Evolutionary conservation across 1,140 invertebrate genomes (phyloP).

Genomic region (Lethrus apterus): DNA sequence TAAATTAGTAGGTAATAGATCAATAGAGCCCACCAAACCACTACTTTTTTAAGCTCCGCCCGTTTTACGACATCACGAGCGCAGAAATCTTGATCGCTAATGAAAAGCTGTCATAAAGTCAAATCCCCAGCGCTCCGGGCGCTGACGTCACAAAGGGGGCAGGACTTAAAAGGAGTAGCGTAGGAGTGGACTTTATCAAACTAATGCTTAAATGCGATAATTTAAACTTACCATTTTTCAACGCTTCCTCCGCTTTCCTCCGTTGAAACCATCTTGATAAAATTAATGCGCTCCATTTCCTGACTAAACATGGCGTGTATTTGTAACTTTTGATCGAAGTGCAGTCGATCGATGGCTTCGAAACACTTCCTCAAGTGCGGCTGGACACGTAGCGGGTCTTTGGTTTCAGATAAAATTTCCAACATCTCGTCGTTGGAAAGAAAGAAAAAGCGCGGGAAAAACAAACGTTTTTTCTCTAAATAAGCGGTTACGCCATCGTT

Average conservation of each 20-base stretch:
- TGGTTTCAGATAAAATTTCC: constrained; percentile 88
- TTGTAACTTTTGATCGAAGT: constrained; percentile 70
- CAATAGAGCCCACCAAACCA: no score
- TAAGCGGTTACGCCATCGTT: constrained; percentile 85
- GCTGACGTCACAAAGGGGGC: no score
- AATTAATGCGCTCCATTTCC: constrained; percentile 71
- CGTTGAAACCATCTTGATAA: constrained; percentile 66
- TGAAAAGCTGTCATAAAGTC: no score
- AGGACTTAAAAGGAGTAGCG: no score
- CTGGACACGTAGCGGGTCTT: constrained; percentile 80
- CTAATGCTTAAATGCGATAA: no score
- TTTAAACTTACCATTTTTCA: constrained; percentile 86
- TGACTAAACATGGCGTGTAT: constrained; percentile 80
- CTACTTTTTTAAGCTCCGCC: no score
- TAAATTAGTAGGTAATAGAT: no score
- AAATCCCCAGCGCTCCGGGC: no score
- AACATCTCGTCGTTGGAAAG: constrained; percentile 93
- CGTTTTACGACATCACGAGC: no score
- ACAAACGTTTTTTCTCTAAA: constrained; percentile 85
- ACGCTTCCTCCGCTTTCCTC: constrained; percentile 77
- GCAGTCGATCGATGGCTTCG: constrained; percentile 63
- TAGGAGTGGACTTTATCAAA: no score
- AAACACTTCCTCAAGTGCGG: constrained; percentile 92
- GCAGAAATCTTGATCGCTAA: no score
- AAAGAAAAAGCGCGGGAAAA: constrained; percentile 91